These are phyloP conservation scores for Drosophila neotestacea DNA, from an alignment of 2,888 invertebrate species.

Conservation along the genomic window DNA sequence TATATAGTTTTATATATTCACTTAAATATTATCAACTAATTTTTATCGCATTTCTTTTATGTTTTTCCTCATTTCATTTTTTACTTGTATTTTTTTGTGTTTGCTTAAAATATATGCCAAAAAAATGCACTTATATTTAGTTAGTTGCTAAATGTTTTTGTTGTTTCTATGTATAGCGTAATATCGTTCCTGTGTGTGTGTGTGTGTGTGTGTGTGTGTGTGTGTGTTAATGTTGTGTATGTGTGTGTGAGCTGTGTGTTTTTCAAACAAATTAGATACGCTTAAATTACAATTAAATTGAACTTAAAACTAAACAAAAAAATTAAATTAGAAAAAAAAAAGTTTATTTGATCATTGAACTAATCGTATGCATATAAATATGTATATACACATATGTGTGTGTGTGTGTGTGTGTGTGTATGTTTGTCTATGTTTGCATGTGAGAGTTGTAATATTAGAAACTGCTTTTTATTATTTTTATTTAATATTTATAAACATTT, in stretches of 20 bases:
- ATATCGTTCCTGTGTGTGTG: constrained; percentile 47
- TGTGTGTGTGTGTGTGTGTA: constrained; percentile 15
- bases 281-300: constrained; percentile 75
- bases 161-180: constrained; percentile 53
- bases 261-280: constrained; percentile 68
- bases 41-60: constrained; percentile 30
- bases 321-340: constrained; percentile 42
- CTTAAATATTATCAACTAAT: constrained; percentile 73
- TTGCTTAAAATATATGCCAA: constrained; percentile 64
- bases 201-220: constrained; percentile 26
- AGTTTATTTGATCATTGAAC: constrained; percentile 49
- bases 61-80: constrained; percentile 13
- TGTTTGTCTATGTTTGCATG: constrained; percentile 21
- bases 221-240: constrained; percentile 18
- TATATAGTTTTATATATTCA: constrained; percentile 42
- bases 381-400: constrained; percentile 5
- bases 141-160: constrained; percentile 63
- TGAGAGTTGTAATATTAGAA: constrained; percentile 43
- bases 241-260: constrained; percentile 52
- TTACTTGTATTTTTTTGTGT: constrained; percentile 3
- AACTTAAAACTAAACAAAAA: constrained; percentile 76
- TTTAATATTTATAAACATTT: constrained; percentile 33
- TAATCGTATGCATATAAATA: constrained; percentile 39
- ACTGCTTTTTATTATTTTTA: constrained; percentile 31
- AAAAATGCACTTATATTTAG: constrained; percentile 67